Evolutionary conservation across 1,140 invertebrate genomes (phyloP).

Genomic region (Saccostrea cuccullata): DNA sequence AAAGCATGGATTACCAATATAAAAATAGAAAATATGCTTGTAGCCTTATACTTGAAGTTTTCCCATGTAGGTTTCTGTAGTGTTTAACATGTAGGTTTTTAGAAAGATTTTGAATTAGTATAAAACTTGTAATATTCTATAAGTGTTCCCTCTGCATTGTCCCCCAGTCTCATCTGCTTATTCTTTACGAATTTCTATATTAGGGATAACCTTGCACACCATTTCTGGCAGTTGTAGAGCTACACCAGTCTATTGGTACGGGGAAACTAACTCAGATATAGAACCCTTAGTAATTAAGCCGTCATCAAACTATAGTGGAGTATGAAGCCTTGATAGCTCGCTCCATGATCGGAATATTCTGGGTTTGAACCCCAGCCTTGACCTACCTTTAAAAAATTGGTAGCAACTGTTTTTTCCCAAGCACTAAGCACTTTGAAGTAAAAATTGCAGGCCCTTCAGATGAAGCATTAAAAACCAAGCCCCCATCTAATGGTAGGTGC

Average conservation of each 20-base stretch:
- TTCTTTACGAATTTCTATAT: neutral
- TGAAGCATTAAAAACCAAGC: too few relatives aligned
- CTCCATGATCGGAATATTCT: too few relatives aligned
- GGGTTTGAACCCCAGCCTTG: too few relatives aligned
- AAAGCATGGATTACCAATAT: neutral
- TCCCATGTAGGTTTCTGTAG: too few relatives aligned
- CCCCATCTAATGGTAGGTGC: too few relatives aligned
- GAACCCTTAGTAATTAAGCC: neutral
- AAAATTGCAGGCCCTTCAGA: too few relatives aligned
- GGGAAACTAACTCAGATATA: neutral
- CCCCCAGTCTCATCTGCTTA: conserved; percentile 22
- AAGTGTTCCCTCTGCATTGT: conserved; percentile 45
- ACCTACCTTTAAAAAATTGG: too few relatives aligned
- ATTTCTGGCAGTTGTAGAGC: conserved; percentile 4
- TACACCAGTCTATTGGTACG: conserved; percentile 40
- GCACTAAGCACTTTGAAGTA: too few relatives aligned
- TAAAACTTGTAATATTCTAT: conserved; percentile 14
- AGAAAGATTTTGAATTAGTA: neutral
- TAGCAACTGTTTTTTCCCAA: too few relatives aligned
- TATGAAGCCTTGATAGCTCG: too few relatives aligned
- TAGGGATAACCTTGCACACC: neutral
- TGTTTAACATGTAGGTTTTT: neutral
- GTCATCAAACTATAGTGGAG: conserved; percentile 6
- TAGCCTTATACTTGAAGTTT: too few relatives aligned
- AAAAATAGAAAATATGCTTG: too few relatives aligned